Evolutionary conservation across 2,888 invertebrate species (phyloP), one percentile per base, ranked within the genome.

Genomic region (Prosopocoilus inquinatus): DNA sequence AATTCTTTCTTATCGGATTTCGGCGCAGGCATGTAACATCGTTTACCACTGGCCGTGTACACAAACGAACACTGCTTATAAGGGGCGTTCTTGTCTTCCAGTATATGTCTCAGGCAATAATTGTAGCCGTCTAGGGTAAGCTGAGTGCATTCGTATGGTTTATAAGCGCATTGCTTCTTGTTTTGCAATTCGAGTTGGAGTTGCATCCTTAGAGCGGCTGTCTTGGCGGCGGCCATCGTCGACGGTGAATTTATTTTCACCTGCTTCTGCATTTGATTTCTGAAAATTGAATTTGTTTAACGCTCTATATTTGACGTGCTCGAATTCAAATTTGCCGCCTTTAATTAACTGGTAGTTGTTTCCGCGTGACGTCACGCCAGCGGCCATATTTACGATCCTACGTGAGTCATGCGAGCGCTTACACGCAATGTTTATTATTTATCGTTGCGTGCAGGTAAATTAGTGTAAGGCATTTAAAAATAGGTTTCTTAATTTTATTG

Each of bases 81-180:
- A 0, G 94, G 94, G 1, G 95, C 92, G 9, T 79, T 82, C 4
- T 88, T 84, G 73, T 96, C 96, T 64, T 88, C 85, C 47, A 95
- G 78, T 60, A 96, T 91, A 68, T 96, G 96, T 2, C 87, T 82
- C 3, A 84, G 81, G 71, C 96, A 96, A 75, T 86, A 91, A 57
- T 85, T 83, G 60, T 88, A 87, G 0, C 88, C 89, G 7, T 89
- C 84, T 0, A 94, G 73, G 43, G 86, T 82, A 0, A 85, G 81
- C 28, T 86, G 81, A 0, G 81, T 80, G 64, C 91, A 91, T 54
- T 86, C 84, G 67, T 86, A 89, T 0, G 82, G 80, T 33, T 82
- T 76, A 74, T 88, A 85, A 0, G 81, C 78, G 64, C 88, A 88
- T 1, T 79, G 76, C 9, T 84, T 83, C 0, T 84, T 81, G 44